Conservation (phyloP, 2,797 vertebrate genomes). For the Chloroceryle amazona region DNA sequence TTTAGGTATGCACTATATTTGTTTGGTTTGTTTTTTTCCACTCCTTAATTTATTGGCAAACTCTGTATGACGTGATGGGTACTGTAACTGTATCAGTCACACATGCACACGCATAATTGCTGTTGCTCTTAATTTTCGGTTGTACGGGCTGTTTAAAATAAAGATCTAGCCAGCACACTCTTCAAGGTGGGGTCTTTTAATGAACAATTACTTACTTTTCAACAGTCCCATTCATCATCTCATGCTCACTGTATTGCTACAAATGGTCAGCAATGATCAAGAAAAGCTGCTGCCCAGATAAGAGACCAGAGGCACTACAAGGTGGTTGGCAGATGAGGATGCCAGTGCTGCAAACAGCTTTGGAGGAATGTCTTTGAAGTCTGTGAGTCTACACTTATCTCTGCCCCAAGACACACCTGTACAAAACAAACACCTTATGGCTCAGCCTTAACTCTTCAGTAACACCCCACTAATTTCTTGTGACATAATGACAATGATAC, state of each 20-base stretch:
- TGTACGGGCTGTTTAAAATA: slow-evolving; percentile 58
- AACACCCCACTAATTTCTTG: background rate
- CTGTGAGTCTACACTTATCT: background rate
- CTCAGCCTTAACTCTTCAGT: background rate
- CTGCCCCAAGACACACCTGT: background rate
- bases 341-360: background rate
- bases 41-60: slow-evolving; percentile 59
- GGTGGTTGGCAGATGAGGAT: background rate
- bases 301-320: background rate
- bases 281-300: background rate
- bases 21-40: background rate
- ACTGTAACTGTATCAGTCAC: slow-evolving; percentile 2
- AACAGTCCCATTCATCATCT: background rate
- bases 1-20: slow-evolving; percentile 54
- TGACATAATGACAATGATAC: background rate
- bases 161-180: slow-evolving; percentile 41
- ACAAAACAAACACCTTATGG: background rate
- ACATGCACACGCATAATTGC: slow-evolving; percentile 14
- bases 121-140: slow-evolving; percentile 45
- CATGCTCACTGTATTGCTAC: accelerated
- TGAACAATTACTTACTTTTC: background rate
- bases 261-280: background rate
- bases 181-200: background rate
- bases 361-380: background rate
- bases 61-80: background rate